phyloP scores from a whole-genome alignment of 2,888 invertebrate genomes.

The Camptogramma bilineatum region DNA sequence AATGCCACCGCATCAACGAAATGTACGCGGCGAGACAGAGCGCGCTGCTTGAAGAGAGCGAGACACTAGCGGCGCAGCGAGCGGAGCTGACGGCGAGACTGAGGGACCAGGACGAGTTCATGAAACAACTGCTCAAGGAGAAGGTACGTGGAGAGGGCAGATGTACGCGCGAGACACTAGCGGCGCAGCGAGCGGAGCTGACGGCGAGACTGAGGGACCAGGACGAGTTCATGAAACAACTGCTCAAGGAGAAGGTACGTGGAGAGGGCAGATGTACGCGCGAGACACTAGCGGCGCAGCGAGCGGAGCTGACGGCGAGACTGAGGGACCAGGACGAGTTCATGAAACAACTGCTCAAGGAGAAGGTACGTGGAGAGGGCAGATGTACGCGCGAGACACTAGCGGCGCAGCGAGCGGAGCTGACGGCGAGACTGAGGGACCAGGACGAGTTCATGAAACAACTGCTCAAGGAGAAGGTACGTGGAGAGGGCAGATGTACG shows the following conservation, averaged over 20 bases:
- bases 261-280: no score
- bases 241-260: constrained; percentile 75
- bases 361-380: no score
- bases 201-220: constrained; percentile 64
- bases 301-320: constrained; percentile 62
- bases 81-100: constrained; percentile 63
- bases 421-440: constrained; percentile 62
- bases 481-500: no score
- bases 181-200: constrained; percentile 64
- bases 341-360: constrained; percentile 70
- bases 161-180: constrained; percentile 76
- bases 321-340: constrained; percentile 70
- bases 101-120: constrained; percentile 69
- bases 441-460: constrained; percentile 72
- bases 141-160: no score
- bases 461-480: constrained; percentile 73
- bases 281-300: constrained; percentile 63
- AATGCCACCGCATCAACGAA: constrained; percentile 80
- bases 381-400: constrained; percentile 78
- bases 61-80: constrained; percentile 61
- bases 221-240: constrained; percentile 69
- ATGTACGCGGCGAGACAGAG: constrained; percentile 76
- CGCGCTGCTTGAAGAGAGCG: constrained; percentile 68
- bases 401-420: constrained; percentile 63
- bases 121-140: constrained; percentile 72